These are phyloP conservation scores for Drosophila longiperda DNA, from an alignment of 2,888 invertebrate genomes.

Conservation along the genomic window DNA sequence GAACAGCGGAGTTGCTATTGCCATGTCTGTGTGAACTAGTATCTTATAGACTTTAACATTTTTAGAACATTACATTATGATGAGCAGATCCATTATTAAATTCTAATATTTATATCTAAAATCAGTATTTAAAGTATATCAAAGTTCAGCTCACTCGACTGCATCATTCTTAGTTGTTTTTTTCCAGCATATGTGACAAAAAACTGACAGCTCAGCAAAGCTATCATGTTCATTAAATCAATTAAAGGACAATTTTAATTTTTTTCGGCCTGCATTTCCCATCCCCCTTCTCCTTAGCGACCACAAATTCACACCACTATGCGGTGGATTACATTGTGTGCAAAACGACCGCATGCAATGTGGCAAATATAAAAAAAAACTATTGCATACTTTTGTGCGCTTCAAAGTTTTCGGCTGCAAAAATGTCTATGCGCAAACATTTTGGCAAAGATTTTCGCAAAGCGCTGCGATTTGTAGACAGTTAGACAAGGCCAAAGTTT, in stretches of 20 bases:
- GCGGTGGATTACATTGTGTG: slow-evolving; percentile 55
- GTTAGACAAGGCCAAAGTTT: slow-evolving; percentile 75
- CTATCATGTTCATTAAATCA: slow-evolving; percentile 52
- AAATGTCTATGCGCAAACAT: slow-evolving; percentile 77
- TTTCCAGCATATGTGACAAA: slow-evolving; percentile 8
- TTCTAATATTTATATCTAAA: neutral
- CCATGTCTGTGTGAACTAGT: neutral
- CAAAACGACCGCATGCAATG: slow-evolving; percentile 53
- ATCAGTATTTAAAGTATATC: neutral
- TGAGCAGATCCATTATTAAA: neutral
- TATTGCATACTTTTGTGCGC: slow-evolving; percentile 68
- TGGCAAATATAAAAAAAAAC: slow-evolving; percentile 58
- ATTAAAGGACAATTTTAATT: slow-evolving; percentile 61
- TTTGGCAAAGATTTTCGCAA: slow-evolving; percentile 78
- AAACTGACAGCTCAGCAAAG: slow-evolving; percentile 34
- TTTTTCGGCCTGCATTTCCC: slow-evolving; percentile 24
- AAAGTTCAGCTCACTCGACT: neutral
- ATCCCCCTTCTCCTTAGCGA: neutral
- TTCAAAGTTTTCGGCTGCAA: slow-evolving; percentile 54
- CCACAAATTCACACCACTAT: neutral
- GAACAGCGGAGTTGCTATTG: neutral
- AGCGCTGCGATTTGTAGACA: slow-evolving; percentile 80
- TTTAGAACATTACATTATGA: no score
- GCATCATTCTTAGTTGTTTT: slow-evolving; percentile 2
- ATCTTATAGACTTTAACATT: neutral